Evolutionary conservation across 2,888 invertebrate species (phyloP).

Genomic region (Eubasilissa splendida): DNA sequence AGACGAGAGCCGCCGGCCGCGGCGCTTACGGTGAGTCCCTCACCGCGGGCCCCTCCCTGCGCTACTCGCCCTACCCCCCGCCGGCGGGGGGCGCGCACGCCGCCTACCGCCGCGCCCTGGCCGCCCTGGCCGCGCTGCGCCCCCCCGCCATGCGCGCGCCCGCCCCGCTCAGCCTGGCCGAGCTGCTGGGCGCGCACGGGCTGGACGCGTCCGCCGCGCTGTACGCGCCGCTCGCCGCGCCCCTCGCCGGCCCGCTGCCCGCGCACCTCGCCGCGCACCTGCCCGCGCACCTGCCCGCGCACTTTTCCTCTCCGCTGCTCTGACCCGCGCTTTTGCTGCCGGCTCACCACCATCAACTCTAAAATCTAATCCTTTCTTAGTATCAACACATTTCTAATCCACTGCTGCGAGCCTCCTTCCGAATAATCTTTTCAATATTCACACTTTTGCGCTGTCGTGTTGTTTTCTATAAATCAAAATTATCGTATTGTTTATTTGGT

Average conservation of each 20-base stretch:
- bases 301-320: constrained; percentile 46
- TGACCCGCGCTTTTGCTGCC: constrained; percentile 72
- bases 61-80: constrained; percentile 74
- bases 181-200: constrained; percentile 79
- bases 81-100: constrained; percentile 65
- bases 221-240: constrained; percentile 73
- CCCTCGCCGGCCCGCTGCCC: constrained; percentile 64
- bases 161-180: constrained; percentile 76
- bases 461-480: no score
- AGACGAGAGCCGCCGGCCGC: constrained; percentile 95
- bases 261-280: constrained; percentile 76
- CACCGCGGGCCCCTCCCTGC: constrained; percentile 71
- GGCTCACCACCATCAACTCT: constrained; percentile 59
- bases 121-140: constrained; percentile 67
- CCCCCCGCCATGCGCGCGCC: constrained; percentile 64
- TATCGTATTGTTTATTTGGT: no score
- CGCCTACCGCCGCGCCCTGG: constrained; percentile 64
- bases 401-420: neutral
- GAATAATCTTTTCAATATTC: no score
- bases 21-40: constrained; percentile 99
- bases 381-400: no score
- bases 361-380: neutral
- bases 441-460: no score
- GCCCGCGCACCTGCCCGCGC: constrained; percentile 65
- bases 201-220: constrained; percentile 73